A percentile compares a stretch with the other conserved stretches of the same genome.
Evolutionary conservation across 2,888 invertebrate genomes (phyloP).

Genomic region (Drosophila imparisetae): DNA sequence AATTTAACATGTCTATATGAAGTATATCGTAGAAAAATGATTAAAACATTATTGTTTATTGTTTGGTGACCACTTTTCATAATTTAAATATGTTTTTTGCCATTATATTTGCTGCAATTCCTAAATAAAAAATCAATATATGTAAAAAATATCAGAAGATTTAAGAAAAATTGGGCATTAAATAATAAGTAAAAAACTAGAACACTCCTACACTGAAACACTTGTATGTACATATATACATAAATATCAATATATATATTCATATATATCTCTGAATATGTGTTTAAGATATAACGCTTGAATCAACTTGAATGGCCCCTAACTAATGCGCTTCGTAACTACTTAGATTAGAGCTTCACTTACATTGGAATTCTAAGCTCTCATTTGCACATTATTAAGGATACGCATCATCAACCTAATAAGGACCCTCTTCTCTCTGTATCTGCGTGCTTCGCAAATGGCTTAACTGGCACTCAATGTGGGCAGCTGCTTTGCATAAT

Average conservation of each 20-base stretch:
- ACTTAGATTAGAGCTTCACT: background rate
- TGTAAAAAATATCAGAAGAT: background rate
- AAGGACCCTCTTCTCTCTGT: slow-evolving; percentile 5
- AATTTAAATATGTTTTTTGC: too few species aligned
- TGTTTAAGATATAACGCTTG: background rate
- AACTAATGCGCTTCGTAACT: background rate
- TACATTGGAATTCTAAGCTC: background rate
- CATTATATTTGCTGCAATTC: background rate
- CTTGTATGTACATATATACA: too few species aligned
- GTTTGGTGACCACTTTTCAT: too few species aligned
- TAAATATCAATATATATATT: too few species aligned
- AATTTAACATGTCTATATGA: background rate
- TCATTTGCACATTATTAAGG: slow-evolving; percentile 15
- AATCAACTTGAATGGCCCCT: background rate
- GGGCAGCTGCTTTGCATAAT: slow-evolving; percentile 49
- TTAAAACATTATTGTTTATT: too few species aligned
- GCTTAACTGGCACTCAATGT: slow-evolving; percentile 34
- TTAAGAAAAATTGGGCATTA: too few species aligned
- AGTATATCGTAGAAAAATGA: background rate
- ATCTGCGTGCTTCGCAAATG: background rate
- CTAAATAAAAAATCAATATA: background rate
- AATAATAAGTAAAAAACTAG: too few species aligned
- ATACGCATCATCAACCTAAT: slow-evolving; percentile 11
- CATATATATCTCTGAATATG: background rate
- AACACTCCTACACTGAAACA: background rate